Conservation (phyloP, 2,797 vertebrate genomes). For the Lagodon rhomboides region DNA sequence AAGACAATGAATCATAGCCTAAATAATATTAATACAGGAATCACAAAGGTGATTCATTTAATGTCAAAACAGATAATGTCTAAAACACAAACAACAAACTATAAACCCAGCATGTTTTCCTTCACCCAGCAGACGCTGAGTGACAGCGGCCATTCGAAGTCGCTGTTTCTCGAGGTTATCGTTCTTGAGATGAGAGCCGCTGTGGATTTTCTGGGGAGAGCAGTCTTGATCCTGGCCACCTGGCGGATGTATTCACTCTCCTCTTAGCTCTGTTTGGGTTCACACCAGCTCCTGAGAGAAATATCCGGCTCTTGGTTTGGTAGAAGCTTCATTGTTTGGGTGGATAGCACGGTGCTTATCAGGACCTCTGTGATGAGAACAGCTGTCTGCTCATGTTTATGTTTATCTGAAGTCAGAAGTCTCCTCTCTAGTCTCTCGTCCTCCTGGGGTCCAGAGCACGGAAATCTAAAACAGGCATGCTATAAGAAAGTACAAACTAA, state of each 20-base stretch:
- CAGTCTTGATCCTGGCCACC: neutral
- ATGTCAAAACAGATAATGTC: neutral
- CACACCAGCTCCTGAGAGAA: neutral
- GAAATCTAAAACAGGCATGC: too few species aligned
- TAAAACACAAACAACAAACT: neutral
- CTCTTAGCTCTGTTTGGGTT: neutral
- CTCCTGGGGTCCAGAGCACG: too few species aligned
- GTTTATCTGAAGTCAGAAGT: too few species aligned
- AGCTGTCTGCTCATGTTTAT: neutral
- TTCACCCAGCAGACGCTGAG: neutral
- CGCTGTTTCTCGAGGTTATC: neutral
- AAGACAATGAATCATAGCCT: neutral
- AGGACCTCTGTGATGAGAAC: neutral
- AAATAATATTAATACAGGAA: conserved; percentile 10
- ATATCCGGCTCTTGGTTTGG: neutral
- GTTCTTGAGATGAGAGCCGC: neutral
- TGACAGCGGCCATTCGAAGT: neutral
- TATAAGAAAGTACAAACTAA: too few species aligned
- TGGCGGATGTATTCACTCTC: neutral
- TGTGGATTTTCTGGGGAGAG: neutral
- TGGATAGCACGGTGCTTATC: neutral
- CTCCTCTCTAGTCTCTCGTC: too few species aligned
- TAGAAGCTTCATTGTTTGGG: neutral
- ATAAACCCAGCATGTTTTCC: neutral
- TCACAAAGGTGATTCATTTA: neutral